Evolutionary conservation across 2,797 vertebrate species (phyloP), one percentile per base, ranked within the genome.

Genomic region (Threskiornis aethiopicus): DNA sequence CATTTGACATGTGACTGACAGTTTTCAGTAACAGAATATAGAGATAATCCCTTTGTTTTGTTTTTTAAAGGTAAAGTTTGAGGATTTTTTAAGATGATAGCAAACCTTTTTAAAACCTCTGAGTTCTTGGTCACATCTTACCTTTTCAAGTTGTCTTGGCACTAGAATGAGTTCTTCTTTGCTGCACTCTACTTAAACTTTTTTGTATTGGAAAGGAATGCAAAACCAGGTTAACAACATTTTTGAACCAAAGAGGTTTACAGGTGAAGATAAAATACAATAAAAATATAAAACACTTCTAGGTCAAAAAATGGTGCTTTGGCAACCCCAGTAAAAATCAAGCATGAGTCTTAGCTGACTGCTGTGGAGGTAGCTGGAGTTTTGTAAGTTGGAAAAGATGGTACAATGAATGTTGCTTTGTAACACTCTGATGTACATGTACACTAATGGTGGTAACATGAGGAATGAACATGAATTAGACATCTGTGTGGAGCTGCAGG

Each of bases 101-200:
- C 3, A 87, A 89, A 55, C 2, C 4, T 33, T 84, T 90, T 49
- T 41, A 46, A 84, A 90, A 79, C 2, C 20, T 76, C n/a, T 1
- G 4, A n/a, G 21, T 59, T 44, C 21, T 73, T 90, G 22, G 31
- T 73, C 47, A 77, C 4, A 6, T 71, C 94, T 97, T 96, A 97
- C 95, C 96, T 94, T 93, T 76, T 42, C 5, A 35, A 33, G 59
- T 20, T 71, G 51, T 69, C 84, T 94, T 93, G 87, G 11, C 14
- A 52, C n/a, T 83, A 89, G 44, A 73, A 80, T 16, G 6, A 2
- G 6, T 59, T 89, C 75, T 93, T 89, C 84, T 87, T 83, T 91
- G 41, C 25, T 61, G 64, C 17, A 29, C 26, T 92, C 10, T 87
- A 78, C 37, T 72, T 87, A 94, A 88, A 86, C 1, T 83, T 84